Conservation (phyloP, 2,113 vertebrate species). For the Antechinus flavipes region DNA sequence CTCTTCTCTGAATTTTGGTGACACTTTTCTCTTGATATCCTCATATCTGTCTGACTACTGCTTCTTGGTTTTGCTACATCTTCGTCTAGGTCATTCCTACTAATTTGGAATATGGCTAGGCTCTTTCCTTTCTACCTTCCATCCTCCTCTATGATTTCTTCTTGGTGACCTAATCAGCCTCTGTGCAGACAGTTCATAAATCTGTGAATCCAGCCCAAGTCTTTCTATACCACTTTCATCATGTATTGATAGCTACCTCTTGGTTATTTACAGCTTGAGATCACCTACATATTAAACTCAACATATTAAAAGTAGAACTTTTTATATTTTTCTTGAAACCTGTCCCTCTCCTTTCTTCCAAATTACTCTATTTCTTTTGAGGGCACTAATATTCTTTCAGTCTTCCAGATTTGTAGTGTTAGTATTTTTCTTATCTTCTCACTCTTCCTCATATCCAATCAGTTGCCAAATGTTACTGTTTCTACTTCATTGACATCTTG, state of each 20-base stretch:
- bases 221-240: background rate
- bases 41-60: background rate
- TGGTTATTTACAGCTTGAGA: background rate
- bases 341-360: background rate
- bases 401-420: background rate
- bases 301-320: background rate
- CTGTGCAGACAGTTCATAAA: background rate
- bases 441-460: background rate
- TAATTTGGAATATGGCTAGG: background rate
- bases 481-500: background rate
- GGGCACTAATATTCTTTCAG: background rate
- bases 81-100: background rate
- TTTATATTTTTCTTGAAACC: background rate
- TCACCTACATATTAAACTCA: background rate
- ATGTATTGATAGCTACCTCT: background rate
- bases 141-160: background rate
- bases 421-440: background rate
- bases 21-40: background rate
- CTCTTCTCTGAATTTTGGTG: background rate
- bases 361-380: background rate
- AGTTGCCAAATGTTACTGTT: background rate
- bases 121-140: background rate
- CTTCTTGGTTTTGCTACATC: background rate
- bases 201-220: background rate
- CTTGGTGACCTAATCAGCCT: background rate